phyloP scores from a whole-genome alignment of 2,797 vertebrate species.

The Margarornis squamiger region DNA sequence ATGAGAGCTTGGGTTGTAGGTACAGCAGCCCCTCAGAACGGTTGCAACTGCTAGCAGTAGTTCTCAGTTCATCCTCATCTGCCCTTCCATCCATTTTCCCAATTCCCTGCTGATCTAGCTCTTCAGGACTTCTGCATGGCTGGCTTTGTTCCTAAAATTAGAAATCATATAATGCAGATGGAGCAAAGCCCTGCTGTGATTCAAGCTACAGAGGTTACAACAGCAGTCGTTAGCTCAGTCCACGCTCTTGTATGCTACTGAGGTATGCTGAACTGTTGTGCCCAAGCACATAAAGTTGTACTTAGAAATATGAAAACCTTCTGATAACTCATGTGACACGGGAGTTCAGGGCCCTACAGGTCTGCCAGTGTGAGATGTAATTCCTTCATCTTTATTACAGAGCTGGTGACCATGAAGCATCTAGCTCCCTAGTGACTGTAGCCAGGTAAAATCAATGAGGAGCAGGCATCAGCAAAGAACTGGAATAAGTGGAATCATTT shows the following conservation, averaged over 20 bases:
- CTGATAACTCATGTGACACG: background rate
- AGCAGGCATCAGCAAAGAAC: background rate
- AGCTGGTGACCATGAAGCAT: background rate
- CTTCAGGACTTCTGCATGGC: background rate
- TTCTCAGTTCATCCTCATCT: background rate
- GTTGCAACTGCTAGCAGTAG: background rate
- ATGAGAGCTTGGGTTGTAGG: background rate
- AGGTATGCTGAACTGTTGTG: background rate
- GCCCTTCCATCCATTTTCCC: background rate
- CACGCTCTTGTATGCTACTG: background rate
- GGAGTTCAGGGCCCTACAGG: background rate
- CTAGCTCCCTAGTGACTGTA: background rate
- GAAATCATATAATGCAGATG: background rate
- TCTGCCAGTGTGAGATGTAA: background rate
- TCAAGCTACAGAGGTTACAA: background rate
- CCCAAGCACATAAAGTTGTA: background rate
- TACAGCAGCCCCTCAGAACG: background rate
- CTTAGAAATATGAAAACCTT: background rate
- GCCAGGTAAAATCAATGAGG: background rate
- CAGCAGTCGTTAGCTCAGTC: background rate
- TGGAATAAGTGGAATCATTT: background rate
- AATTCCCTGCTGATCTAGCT: background rate
- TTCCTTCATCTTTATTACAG: background rate
- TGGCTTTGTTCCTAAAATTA: background rate
- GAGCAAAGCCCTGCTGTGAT: background rate